Evolutionary conservation across 2,888 invertebrate species (phyloP).

Genomic region (Cheilosia vulpina): DNA sequence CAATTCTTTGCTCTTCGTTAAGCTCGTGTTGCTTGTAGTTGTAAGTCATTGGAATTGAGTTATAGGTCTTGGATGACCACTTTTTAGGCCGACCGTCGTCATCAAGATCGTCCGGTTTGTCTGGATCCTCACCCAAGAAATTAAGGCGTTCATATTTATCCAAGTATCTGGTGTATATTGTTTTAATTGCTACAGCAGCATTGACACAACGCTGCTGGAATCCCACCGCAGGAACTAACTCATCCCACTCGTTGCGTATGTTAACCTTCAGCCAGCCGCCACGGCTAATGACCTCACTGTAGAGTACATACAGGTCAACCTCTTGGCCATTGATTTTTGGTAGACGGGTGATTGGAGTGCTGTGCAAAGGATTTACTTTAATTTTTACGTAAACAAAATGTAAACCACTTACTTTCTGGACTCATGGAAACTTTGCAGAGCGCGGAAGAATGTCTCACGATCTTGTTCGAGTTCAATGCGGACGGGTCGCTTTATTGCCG

Average conservation of each 20-base stretch:
- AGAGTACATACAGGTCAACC: conserved; percentile 96
- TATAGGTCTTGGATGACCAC: conserved; percentile 87
- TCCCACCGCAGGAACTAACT: conserved; percentile 90
- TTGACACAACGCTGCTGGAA: conserved; percentile 94
- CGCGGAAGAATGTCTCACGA: conserved; percentile 84
- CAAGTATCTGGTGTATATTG: conserved; percentile 91
- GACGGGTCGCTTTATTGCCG: conserved; percentile 33
- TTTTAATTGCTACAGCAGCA: conserved; percentile 93
- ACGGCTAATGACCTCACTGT: conserved; percentile 94
- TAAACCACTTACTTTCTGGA: conserved; percentile 91
- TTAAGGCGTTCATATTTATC: conserved; percentile 95
- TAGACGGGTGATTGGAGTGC: conserved; percentile 85
- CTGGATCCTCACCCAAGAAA: conserved; percentile 95
- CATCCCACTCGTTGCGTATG: conserved; percentile 94
- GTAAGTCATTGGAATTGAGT: conserved; percentile 90
- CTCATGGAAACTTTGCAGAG: conserved; percentile 95
- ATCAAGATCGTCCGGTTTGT: conserved; percentile 89
- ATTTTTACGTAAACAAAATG: not conserved
- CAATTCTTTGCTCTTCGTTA: conserved; percentile 86
- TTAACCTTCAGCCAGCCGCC: conserved; percentile 99
- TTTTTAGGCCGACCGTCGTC: conserved; percentile 91
- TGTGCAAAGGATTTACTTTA: conserved; percentile 80
- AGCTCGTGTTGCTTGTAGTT: conserved; percentile 91
- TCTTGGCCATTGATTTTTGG: conserved; percentile 94
- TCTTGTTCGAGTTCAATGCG: conserved; percentile 76